phyloP scores from a whole-genome alignment of 2,797 vertebrate species.

The Oryzias dopingdopingensis region DNA sequence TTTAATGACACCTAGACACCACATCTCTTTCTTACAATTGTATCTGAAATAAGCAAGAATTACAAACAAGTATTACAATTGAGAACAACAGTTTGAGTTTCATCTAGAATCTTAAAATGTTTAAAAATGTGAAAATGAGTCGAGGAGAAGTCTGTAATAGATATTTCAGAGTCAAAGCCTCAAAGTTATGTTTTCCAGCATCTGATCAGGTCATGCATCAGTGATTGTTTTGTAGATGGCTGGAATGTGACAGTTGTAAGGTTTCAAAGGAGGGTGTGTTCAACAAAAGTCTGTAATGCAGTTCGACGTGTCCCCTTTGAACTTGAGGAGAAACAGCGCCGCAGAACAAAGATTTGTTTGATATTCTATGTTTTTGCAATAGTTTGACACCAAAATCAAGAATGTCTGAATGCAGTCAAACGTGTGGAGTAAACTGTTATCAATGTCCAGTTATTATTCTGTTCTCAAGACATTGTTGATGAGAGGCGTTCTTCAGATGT shows the following conservation, averaged over 20 bases:
- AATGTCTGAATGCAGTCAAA: no score
- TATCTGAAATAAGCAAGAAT: background rate
- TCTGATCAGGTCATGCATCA: background rate
- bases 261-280: slow-evolving; percentile 38
- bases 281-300: background rate
- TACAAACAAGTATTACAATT: background rate
- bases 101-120: background rate
- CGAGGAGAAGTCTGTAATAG: no score
- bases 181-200: background rate
- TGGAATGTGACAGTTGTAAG: slow-evolving; percentile 36
- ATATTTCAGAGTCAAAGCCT: background rate
- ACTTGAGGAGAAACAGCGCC: background rate
- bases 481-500: no score
- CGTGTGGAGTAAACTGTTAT: no score
- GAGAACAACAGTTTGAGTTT: rapidly evolving
- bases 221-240: slow-evolving; percentile 5
- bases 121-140: background rate
- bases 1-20: slow-evolving; percentile 39
- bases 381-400: no score
- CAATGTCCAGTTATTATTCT: no score
- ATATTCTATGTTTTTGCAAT: no score
- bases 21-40: background rate
- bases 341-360: no score
- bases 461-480: no score
- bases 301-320: slow-evolving; percentile 9